Percentiles rank a stretch among this genome's conserved stretches.
These are phyloP conservation scores for Eonycteris spelaea DNA, from an alignment of 2,113 vertebrate species.

Conservation along the genomic window DNA sequence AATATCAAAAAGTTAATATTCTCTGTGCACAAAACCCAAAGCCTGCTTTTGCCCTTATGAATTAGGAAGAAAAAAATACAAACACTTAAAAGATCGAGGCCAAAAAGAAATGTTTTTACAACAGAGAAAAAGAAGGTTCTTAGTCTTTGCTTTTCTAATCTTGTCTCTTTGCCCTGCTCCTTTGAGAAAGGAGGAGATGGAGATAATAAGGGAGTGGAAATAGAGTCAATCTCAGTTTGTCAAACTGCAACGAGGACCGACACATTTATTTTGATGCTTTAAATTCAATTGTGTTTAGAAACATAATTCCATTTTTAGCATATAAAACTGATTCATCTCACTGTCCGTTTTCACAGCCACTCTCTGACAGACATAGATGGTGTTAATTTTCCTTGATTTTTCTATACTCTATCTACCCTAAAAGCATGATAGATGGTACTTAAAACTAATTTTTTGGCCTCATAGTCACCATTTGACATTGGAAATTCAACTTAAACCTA, in stretches of 20 bases:
- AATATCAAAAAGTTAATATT: constrained; percentile 50
- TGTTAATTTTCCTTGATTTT: background rate
- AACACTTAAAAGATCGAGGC: background rate
- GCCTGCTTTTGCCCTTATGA: background rate
- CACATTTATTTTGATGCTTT: background rate
- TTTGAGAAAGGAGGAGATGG: background rate
- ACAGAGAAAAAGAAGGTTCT: background rate
- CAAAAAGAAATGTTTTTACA: background rate
- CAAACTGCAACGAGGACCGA: background rate
- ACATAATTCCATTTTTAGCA: background rate
- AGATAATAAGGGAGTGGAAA: background rate
- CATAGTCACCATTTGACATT: background rate
- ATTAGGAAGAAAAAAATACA: constrained; percentile 37
- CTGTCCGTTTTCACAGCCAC: background rate
- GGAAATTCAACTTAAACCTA: background rate
- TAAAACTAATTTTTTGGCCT: background rate
- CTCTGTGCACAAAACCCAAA: constrained; percentile 20
- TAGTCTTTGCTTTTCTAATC: background rate
- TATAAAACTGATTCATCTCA: background rate
- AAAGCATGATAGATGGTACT: background rate
- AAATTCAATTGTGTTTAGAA: background rate
- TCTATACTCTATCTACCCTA: background rate
- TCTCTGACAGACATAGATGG: background rate
- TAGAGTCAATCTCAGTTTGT: background rate
- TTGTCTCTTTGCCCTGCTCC: background rate